phyloP scores from a whole-genome alignment of 2,888 invertebrate species.

The Drosophila putrida region DNA sequence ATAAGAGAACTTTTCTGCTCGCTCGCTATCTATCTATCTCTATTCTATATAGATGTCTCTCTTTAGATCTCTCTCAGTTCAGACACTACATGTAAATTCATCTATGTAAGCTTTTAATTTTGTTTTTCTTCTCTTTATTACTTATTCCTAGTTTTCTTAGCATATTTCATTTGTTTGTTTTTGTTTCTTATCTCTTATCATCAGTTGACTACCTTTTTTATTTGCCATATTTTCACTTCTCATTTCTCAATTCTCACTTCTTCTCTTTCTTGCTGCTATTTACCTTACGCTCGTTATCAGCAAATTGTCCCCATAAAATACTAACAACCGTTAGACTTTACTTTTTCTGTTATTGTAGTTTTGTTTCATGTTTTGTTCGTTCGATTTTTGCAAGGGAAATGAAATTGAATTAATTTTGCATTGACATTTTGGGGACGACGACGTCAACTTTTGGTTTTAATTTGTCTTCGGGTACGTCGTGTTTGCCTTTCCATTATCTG shows the following conservation, averaged over 20 bases:
- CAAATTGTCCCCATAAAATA: neutral
- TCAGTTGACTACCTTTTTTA: slow-evolving; percentile 20
- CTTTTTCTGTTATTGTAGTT: slow-evolving; percentile 12
- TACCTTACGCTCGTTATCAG: slow-evolving; percentile 37
- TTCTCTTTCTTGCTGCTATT: neutral
- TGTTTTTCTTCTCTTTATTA: neutral
- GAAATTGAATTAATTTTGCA: slow-evolving; percentile 60
- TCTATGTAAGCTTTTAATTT: neutral
- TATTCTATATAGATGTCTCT: neutral
- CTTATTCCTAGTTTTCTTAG: neutral
- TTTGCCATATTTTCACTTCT: slow-evolving; percentile 4
- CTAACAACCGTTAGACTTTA: slow-evolving; percentile 27
- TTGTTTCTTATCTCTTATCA: slow-evolving; percentile 46
- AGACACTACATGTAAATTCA: neutral
- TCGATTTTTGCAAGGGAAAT: slow-evolving; percentile 40
- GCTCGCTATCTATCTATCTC: neutral
- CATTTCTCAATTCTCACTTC: neutral
- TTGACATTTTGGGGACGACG: slow-evolving; percentile 42
- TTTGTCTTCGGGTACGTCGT: slow-evolving; percentile 5
- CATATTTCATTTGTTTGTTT: slow-evolving; percentile 3
- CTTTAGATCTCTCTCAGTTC: neutral
- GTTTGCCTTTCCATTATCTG: slow-evolving; percentile 42
- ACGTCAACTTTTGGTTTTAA: slow-evolving; percentile 18
- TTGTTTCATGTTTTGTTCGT: slow-evolving; percentile 12
- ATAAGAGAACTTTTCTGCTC: neutral